Evolutionary conservation across 2,888 invertebrate genomes (phyloP), one percentile per base, ranked within the genome.

Genomic region (Folsomia manolachei): DNA sequence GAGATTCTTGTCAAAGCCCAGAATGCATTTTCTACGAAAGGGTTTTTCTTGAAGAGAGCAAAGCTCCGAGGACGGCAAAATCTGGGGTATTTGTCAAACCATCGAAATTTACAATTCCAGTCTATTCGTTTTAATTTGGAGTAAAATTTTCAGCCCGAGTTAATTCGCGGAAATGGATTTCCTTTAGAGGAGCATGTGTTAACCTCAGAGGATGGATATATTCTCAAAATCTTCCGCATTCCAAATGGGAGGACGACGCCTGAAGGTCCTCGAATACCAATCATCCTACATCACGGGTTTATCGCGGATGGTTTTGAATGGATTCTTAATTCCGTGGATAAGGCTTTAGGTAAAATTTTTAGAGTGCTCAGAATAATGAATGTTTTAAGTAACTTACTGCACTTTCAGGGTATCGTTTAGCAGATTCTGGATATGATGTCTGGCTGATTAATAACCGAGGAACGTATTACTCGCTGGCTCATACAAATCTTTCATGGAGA

Each of bases 301-400:
- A 9, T 66, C 21, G 52, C 51, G 2, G 65, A 66, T 51, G n/a
- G 27, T 1, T 14, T 39, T 2, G 21, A 27, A 14, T 66, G 65
- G 65, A 21, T 39, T 9, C 52, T 66, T 1, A 66, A 66, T 23
- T 51, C 51, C 1, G 65, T 66, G 51, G 65, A 66, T 24, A 66
- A n/a, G 18, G 51, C 65, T 23, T 21, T 66, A 66, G 64, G 64
- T 64, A n/a, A n/a, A n/a, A n/a, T n/a, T n/a, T n/a, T n/a, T n/a
- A n/a, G n/a, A n/a, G n/a, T n/a, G n/a, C n/a, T n/a, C n/a, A n/a
- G n/a, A n/a, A n/a, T n/a, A n/a, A n/a, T n/a, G n/a, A n/a, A n/a
- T n/a, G n/a, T n/a, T n/a, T n/a, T n/a, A n/a, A n/a, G n/a, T n/a
- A n/a, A n/a, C n/a, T n/a, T n/a, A n/a, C n/a, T 39, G 4, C 39